Evolutionary conservation across 2,888 invertebrate genomes (phyloP), one percentile per base, ranked within the genome.

Genomic region (Griposia aprilina): DNA sequence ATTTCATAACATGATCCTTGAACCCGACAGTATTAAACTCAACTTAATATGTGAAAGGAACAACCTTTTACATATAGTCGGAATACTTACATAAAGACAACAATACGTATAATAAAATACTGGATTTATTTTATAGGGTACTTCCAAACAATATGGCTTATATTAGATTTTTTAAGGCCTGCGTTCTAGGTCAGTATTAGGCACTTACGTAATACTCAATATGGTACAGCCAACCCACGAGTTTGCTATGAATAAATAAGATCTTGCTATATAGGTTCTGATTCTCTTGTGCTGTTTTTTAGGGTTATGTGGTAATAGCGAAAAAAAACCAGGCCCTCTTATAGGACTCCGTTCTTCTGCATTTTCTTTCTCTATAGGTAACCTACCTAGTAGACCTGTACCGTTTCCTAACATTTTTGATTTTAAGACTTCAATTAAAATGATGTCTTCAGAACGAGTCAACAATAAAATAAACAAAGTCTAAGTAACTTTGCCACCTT

Each of bases 201-300:
- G 62, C 62, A 74, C 55, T 87, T 88, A 83, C 78, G 72, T 88
- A 89, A 89, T 83, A 81, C 80, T 70, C 83, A 71, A 86, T 89
- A 88, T 84, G 82, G 80, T 84, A 79, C 78, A 80, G 71, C 62
- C 74, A 74, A 69, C 74, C 83, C 80, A 83, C 83, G 70, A 78
- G 74, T 75, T 81, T 55, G 72, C 76, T 79, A 69, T 87, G 87
- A 89, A 85, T 89, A 89, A 89, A 82, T 83, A 88, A 84, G 77
- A 74, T 76, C 75, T 74, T 77, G 55, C 60, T 74, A 66, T 82
- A 52, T 85, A 30, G 55, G 50, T 36, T 80, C 67, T 78, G 57
- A 74, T 75, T 76, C 65, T 57, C 5, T 52, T 73, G n/a, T 30
- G 45, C 3, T 57, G n/a, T 57, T 70, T 75, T 78, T 66, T 77